Evolutionary conservation across 30 jellyfish, hydroid and myxozoan species (phyloP).

Genomic region (Aurelia sp.): DNA sequence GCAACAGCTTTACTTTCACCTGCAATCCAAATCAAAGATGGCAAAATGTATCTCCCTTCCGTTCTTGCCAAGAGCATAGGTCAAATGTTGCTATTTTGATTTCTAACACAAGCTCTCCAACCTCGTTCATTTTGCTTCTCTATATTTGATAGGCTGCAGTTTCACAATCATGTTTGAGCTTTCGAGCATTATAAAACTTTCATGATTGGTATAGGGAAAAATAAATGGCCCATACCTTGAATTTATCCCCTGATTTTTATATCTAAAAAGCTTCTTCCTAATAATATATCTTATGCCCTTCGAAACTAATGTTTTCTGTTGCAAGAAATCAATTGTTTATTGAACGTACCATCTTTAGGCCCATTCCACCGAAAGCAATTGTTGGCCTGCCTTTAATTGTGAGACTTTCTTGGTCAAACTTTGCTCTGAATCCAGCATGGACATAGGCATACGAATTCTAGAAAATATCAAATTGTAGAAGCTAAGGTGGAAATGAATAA

Average conservation of each 20-base stretch:
- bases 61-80: too few species aligned
- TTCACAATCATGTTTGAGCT: too few species aligned
- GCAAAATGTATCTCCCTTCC: too few species aligned
- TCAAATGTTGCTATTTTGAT: too few species aligned
- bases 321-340: not conserved
- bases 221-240: too few species aligned
- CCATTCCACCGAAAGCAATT: slow-evolving; percentile 54
- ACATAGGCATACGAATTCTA: slow-evolving; percentile 60
- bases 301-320: not conserved
- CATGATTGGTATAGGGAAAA: too few species aligned
- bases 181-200: too few species aligned
- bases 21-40: not conserved
- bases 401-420: slow-evolving; percentile 1
- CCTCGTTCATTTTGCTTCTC: too few species aligned
- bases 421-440: slow-evolving; percentile 55
- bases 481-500: not conserved
- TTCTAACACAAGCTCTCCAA: too few species aligned
- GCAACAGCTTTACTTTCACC: not conserved
- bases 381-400: slow-evolving; percentile 28
- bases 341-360: slow-evolving; percentile 27
- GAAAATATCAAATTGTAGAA: not conserved
- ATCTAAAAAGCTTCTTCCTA: too few species aligned
- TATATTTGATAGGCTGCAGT: too few species aligned
- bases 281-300: not conserved
- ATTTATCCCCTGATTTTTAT: too few species aligned